Evolutionary conservation across 2,797 vertebrate genomes (phyloP).

Genomic region (Melanotaenia boesemani): DNA sequence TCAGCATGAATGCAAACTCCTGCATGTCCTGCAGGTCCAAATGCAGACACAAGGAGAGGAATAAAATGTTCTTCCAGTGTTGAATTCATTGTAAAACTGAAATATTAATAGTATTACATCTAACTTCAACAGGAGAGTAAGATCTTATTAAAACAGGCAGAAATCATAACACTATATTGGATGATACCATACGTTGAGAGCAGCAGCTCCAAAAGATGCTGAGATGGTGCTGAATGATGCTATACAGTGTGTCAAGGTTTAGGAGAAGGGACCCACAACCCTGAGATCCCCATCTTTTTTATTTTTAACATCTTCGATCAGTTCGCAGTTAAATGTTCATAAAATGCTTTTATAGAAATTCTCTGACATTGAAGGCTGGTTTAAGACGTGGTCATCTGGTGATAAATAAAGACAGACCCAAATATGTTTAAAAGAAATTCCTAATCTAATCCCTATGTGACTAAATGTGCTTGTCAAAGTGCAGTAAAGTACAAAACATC

Average conservation of each 20-base stretch:
- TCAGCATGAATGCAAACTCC: conserved; percentile 8
- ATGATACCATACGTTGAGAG: background rate
- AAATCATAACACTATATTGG: background rate
- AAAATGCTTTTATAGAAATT: background rate
- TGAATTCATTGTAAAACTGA: background rate
- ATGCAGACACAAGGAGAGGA: background rate
- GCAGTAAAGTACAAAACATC: background rate
- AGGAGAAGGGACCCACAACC: background rate
- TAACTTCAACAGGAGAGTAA: background rate
- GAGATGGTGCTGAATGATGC: background rate
- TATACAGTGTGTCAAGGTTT: background rate
- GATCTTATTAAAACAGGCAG: background rate
- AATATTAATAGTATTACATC: background rate
- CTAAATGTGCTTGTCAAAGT: background rate
- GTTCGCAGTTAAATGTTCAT: background rate
- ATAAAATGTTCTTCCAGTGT: background rate
- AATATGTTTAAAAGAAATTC: too few species aligned
- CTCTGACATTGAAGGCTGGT: background rate
- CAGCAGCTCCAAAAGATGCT: background rate
- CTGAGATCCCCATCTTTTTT: background rate
- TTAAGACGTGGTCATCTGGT: background rate
- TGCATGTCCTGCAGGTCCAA: background rate
- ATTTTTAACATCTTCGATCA: too few species aligned
- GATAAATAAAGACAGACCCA: background rate
- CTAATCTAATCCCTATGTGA: background rate